A percentile compares a stretch with the other conserved stretches of the same genome.
These are phyloP conservation scores for Hyalella azteca DNA, from an alignment of 2,888 invertebrate species.

Conservation along the genomic window DNA sequence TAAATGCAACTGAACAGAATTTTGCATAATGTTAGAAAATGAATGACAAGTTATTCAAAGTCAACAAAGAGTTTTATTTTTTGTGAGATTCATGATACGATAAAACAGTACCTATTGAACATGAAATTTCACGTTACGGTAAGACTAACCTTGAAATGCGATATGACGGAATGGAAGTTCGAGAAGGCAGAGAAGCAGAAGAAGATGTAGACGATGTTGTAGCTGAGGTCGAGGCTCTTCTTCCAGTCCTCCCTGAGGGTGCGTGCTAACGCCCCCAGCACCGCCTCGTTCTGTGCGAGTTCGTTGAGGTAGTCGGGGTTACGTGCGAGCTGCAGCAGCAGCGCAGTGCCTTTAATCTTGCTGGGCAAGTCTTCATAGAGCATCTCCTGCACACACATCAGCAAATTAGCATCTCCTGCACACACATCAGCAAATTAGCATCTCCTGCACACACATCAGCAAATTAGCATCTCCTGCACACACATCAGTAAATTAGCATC, in stretches of 20 bases:
- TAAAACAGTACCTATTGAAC: too few relatives aligned
- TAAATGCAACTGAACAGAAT: too few relatives aligned
- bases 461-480: too few relatives aligned
- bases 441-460: too few relatives aligned
- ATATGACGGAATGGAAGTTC: slow-evolving; percentile 91
- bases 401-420: too few relatives aligned
- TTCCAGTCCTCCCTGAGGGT: slow-evolving; percentile 98
- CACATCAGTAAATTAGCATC: too few relatives aligned
- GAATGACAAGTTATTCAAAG: too few relatives aligned
- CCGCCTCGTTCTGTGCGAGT: slow-evolving; percentile 88
- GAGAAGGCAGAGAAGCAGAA: slow-evolving; percentile 96
- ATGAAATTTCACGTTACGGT: background rate
- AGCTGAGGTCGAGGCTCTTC: slow-evolving; percentile 92
- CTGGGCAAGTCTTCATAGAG: slow-evolving; percentile 88
- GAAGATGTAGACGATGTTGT: slow-evolving; percentile 95
- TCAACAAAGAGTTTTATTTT: too few relatives aligned
- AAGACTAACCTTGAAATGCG: slow-evolving; percentile 85
- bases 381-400: slow-evolving; percentile 74
- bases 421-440: too few relatives aligned
- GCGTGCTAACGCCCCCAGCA: slow-evolving; percentile 92
- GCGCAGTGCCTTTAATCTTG: slow-evolving; percentile 86
- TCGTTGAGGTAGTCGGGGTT: slow-evolving; percentile 93
- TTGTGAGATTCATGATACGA: too few relatives aligned
- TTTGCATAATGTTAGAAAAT: too few relatives aligned
- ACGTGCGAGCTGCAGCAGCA: slow-evolving; percentile 88